Base-by-base conservation (phyloP, 1,140 invertebrate species). In the Heliothis virescens region DNA sequence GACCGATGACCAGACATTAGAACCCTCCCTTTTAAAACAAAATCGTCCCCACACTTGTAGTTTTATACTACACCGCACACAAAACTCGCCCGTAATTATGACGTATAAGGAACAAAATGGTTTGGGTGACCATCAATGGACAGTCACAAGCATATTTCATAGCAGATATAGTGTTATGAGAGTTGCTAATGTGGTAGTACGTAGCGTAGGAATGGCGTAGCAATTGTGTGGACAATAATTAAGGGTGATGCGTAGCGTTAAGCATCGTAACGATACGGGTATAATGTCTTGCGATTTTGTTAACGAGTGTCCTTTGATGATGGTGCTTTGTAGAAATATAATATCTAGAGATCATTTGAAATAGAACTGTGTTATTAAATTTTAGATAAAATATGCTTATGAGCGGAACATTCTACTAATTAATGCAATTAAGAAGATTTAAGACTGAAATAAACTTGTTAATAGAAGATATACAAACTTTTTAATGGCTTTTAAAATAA, bases 171-270 rank as follows among this genome's bases (percentile, higher is more conserved):
- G 86, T 85, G 87, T 90, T 90, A 93, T 90, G 89, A 90, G 90
- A 85, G 88, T 87, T 79, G 86, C 86, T 92, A 92, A 91, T 92
- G 89, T 85, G 88, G 85, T 93, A 88, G 84, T 87, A 85, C 79
- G 82, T 84, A 84, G 85, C 87, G 84, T 77, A 88, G 89, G 73
- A 87, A 88, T 89, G 83, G 77, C 79, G 77, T 80, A 81, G 85
- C 87, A 87, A 92, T 93, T 90, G 90, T 90, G 86, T 82, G 88
- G 90, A 93, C 88, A 89, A 84, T 90, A 86, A 94, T 93, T 91
- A 91, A 86, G 89, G 85, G 84, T 81, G 85, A 85, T 85, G 84
- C 79, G 82, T 55, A 79, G 73, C 80, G 82, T 89, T 89, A 89
- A 82, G 83, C 75, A 83, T 86, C 80, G 74, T 87, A 86, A 90